These are phyloP conservation scores for Nymphalis io DNA, from an alignment of 1,140 invertebrate species.

Conservation along the genomic window DNA sequence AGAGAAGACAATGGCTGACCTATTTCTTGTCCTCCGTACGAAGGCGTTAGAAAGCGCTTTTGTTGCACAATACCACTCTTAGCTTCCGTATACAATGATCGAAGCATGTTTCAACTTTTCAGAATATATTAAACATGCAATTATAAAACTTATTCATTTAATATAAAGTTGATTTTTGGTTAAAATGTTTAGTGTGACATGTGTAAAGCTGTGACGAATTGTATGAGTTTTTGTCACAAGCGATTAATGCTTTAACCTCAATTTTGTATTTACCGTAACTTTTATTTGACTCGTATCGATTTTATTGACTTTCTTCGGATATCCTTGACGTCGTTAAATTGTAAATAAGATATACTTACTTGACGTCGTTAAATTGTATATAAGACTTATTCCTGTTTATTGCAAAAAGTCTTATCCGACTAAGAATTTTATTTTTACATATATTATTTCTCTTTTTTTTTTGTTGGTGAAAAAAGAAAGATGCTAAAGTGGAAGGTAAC, in stretches of 20 bases:
- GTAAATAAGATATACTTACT: background rate
- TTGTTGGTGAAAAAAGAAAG: too few species aligned
- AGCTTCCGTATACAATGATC: constrained; percentile 34
- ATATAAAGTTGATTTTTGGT: background rate
- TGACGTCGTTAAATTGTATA: too few species aligned
- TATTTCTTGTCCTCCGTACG: constrained; percentile 8
- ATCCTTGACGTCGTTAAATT: background rate
- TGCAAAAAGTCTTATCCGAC: too few species aligned
- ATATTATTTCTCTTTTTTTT: too few species aligned
- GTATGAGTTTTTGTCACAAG: constrained; percentile 2
- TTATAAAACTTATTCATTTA: background rate
- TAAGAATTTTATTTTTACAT: too few species aligned
- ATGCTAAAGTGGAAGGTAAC: too few species aligned
- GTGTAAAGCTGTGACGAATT: background rate
- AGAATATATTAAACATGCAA: background rate
- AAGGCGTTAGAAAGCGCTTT: constrained; percentile 45
- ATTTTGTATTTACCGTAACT: background rate
- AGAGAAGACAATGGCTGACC: constrained; percentile 5
- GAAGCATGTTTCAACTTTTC: background rate
- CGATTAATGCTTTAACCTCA: constrained; percentile 18
- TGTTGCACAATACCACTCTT: constrained; percentile 42
- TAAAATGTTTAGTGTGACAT: background rate
- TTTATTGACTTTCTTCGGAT: constrained; percentile 21
- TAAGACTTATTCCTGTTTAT: too few species aligned
- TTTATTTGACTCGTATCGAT: constrained; percentile 10